A percentile compares a stretch with the other conserved stretches of the same genome.
phyloP scores from a whole-genome alignment of 2,797 vertebrate species.

The Mus caroli region DNA sequence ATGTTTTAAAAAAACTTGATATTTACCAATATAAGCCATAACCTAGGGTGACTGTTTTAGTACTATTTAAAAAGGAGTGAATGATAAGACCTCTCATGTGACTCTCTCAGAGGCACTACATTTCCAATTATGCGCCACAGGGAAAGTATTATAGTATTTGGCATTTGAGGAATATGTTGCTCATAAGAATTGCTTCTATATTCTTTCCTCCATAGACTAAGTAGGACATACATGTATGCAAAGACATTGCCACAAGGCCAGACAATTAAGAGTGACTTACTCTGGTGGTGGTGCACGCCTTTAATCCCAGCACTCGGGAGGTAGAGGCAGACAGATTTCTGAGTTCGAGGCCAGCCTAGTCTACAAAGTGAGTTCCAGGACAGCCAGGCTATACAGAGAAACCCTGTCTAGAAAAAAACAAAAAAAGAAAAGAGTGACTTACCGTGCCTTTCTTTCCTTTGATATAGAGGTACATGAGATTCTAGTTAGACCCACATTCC shows the following conservation, averaged over 20 bases:
- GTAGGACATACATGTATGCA: neutral
- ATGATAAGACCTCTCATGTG: neutral
- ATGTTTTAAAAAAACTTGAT: constrained; percentile 26
- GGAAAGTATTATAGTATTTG: neutral
- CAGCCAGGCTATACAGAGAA: too few species aligned
- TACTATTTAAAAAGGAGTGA: constrained; percentile 48
- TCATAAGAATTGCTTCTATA: constrained; percentile 33
- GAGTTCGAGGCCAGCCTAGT: too few species aligned
- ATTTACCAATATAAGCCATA: neutral
- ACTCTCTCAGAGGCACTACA: neutral
- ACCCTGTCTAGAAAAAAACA: too few species aligned
- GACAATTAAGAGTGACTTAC: neutral
- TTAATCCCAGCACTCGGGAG: too few species aligned
- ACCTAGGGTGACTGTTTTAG: neutral
- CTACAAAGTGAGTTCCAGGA: too few species aligned
- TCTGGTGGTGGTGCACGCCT: neutral
- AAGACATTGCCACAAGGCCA: constrained; percentile 19
- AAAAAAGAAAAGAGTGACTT: neutral
- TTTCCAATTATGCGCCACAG: neutral
- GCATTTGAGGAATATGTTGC: neutral
- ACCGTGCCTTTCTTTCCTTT: neutral
- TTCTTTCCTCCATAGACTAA: constrained; percentile 6
- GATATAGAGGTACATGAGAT: constrained; percentile 23
- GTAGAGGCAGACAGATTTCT: too few species aligned
- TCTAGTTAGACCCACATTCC: neutral